Evolutionary conservation across 2,797 vertebrate genomes (phyloP), one percentile per base, ranked within the genome.

Genomic region (Coccyzus lansbergi): DNA sequence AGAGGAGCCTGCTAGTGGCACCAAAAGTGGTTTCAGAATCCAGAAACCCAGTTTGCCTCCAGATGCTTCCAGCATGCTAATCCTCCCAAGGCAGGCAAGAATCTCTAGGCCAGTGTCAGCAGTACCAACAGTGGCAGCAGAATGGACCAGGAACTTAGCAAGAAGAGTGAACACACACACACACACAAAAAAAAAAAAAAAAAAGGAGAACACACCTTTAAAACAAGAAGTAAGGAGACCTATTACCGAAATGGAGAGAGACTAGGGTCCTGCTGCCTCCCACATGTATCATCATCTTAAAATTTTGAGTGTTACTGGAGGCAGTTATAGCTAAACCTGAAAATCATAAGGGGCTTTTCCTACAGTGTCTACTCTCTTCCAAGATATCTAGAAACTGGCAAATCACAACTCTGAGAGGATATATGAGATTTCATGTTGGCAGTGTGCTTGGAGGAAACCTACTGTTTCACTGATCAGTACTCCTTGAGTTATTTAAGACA

Each of bases 21-120:
- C 25, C 0, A 0, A n/a, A 15, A 17, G 33, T 14, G 26, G 28
- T 18, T 90, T 84, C 34, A 34, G 36, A 65, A 64, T 62, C 31
- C 60, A 56, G 42, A 58, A 51, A 38, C 17, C 14, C 4, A 10
- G 3, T 44, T 88, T 91, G 38, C 10, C 24, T 83, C 53, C 1
- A 4, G 58, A 19, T 4, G 2, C 38, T 33, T 75, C 72, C 44
- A 67, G 17, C 7, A 0, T 1, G 2, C 46, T 67, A 4, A 0
- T 46, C 26, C n/a, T 64, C 24, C 46, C 42, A 40, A 19, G 5
- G 33, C 0, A 0, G 17, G 38, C 38, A 76, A 34, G 14, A 15
- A 1, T 5, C 46, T 19, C n/a, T 59, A 75, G 42, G 14, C 26
- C 2, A 0, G 19, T 4, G 36, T 38, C 4, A 1, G 55, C 36